Evolutionary conservation across 2,113 vertebrate species (phyloP), one percentile per base, ranked within the genome.

Genomic region (Rafetus swinhoei): DNA sequence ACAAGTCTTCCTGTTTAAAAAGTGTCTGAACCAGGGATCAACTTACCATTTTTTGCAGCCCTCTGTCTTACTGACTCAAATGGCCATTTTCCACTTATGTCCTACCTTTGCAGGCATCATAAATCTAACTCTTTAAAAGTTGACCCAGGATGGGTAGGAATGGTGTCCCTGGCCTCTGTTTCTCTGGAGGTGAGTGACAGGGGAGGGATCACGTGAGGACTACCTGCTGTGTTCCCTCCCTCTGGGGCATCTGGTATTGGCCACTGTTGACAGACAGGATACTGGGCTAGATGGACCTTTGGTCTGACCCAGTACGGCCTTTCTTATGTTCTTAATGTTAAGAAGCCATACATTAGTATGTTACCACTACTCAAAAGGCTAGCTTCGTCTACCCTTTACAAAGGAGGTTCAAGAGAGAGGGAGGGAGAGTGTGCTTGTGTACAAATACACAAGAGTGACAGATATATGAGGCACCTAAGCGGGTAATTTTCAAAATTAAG

Each of bases 1-100:
- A 91, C 55, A 83, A 86, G 96, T 69, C 95, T 92, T 85, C 91
- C 92, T 3, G 0, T 95, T 97, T 90, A 94, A 97, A 95, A 91
- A 97, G 92, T 9, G 0, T 90, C 95, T 93, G 94, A 54, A 94
- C 72, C 87, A 89, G 82, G 88, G 85, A 91, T 96, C 93, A 93
- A 77, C 95, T 95, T 94, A 62, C 81, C 87, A 94, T 93, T 84
- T 96, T 93, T 53, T 82, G 93, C 93, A 96, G 93, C 39, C 27
- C 55, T 93, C 94, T 93, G 95, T 88, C 91, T 95, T 92, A 94
- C 91, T 95, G 84, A 87, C 85, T 86, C 85, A 86, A 94, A 84
- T 87, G 93, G 88, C 86, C 93, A 76, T 80, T 87, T 92, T 60
- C 87, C 95, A 94, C 94, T 2, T 87, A 91, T 88, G 52, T 87